Evolutionary conservation across 2,113 vertebrate genomes (phyloP).

Genomic region (Callocephalon fimbriatum): DNA sequence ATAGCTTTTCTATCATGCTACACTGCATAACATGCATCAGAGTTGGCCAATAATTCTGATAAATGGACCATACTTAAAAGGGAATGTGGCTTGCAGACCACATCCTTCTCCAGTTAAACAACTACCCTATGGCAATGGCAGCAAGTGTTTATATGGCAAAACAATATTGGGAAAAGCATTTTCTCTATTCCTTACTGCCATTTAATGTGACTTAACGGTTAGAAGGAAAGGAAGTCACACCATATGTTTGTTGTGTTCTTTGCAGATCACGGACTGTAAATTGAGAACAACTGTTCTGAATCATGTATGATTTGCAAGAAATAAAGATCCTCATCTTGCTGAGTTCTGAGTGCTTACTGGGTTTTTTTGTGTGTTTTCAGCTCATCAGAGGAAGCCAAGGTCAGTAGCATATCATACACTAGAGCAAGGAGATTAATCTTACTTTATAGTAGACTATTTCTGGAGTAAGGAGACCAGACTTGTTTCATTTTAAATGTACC

Average conservation of each 20-base stretch:
- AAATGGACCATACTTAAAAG: background rate
- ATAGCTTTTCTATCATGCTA: background rate
- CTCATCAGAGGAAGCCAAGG: background rate
- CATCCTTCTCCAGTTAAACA: background rate
- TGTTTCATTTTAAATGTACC: background rate
- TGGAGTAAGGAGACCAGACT: background rate
- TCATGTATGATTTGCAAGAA: background rate
- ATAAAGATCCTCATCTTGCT: background rate
- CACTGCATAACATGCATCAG: background rate
- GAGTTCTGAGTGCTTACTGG: background rate
- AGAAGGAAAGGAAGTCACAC: background rate
- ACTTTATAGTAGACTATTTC: background rate
- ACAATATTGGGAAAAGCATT: background rate
- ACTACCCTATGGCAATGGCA: background rate
- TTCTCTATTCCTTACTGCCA: background rate
- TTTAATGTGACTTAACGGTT: background rate
- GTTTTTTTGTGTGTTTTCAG: background rate
- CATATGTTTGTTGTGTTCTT: background rate
- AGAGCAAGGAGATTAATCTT: background rate
- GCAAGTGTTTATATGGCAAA: background rate
- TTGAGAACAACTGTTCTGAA: background rate
- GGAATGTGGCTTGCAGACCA: background rate
- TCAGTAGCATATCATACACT: background rate
- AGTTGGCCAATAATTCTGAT: background rate
- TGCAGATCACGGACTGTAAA: background rate